A percentile compares a stretch with the other conserved stretches of the same genome.
phyloP scores from a whole-genome alignment of 2,888 invertebrate species.

The Ceramica pisi region DNA sequence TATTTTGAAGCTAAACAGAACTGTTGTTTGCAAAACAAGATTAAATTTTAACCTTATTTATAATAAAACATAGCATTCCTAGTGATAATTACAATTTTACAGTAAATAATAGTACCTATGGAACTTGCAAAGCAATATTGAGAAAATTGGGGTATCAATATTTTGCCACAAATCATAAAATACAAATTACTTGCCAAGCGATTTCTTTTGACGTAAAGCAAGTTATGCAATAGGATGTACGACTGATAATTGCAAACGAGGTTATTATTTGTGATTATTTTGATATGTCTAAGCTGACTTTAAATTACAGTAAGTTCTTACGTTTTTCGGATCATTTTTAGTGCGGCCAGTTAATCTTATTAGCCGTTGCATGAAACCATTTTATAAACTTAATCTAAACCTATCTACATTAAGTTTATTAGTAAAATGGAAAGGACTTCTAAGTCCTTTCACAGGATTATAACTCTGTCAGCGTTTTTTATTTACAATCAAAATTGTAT shows the following conservation, averaged over 20 bases:
- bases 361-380: background rate
- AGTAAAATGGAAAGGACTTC: no score
- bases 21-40: background rate
- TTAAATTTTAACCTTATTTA: background rate
- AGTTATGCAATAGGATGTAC: constrained; percentile 6
- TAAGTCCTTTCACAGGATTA: background rate
- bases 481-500: constrained; percentile 11
- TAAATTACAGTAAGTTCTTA: constrained; percentile 4
- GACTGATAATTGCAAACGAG: background rate
- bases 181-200: constrained; percentile 25
- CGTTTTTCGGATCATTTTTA: background rate
- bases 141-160: background rate
- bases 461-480: background rate
- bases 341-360: constrained; percentile 1
- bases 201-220: constrained; percentile 7
- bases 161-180: constrained; percentile 1
- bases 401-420: no score
- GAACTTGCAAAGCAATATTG: background rate
- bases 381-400: no score
- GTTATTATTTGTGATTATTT: constrained; percentile 10
- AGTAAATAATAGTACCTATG: constrained; percentile 1
- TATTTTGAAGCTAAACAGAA: background rate
- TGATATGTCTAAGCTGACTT: constrained; percentile 12
- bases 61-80: constrained; percentile 18
- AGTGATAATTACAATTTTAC: constrained; percentile 26